phyloP scores from a whole-genome alignment of 2,797 vertebrate genomes.

The Manis crassicaudata region DNA sequence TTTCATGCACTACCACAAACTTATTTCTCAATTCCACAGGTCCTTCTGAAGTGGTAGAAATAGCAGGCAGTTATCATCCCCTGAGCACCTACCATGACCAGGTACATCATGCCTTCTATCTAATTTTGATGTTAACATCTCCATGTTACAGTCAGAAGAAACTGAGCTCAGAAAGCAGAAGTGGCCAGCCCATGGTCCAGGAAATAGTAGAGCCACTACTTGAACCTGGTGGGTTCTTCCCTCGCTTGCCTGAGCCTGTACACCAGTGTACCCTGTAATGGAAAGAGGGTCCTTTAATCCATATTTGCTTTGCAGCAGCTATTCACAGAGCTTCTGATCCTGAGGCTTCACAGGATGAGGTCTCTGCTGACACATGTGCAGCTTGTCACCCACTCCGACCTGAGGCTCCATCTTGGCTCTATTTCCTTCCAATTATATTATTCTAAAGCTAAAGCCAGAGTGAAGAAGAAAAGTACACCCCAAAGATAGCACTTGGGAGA shows the following conservation, averaged over 20 bases:
- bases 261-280: background rate
- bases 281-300: background rate
- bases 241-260: background rate
- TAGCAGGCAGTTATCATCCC: background rate
- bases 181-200: background rate
- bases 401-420: background rate
- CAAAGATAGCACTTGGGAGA: background rate
- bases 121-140: background rate
- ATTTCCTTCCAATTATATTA: conserved; percentile 15
- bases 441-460: background rate
- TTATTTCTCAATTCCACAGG: background rate
- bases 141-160: background rate
- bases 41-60: background rate
- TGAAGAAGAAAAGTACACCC: background rate
- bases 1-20: background rate
- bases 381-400: background rate
- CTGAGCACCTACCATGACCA: background rate
- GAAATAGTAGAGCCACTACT: background rate
- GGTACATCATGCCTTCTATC: background rate
- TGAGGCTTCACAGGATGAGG: background rate
- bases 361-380: background rate
- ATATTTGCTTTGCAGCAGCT: background rate
- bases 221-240: background rate
- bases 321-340: background rate
- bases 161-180: conserved; percentile 11